These are phyloP conservation scores for Zaprionus ghesquierei DNA, from an alignment of 1,140 invertebrate species.

Conservation along the genomic window DNA sequence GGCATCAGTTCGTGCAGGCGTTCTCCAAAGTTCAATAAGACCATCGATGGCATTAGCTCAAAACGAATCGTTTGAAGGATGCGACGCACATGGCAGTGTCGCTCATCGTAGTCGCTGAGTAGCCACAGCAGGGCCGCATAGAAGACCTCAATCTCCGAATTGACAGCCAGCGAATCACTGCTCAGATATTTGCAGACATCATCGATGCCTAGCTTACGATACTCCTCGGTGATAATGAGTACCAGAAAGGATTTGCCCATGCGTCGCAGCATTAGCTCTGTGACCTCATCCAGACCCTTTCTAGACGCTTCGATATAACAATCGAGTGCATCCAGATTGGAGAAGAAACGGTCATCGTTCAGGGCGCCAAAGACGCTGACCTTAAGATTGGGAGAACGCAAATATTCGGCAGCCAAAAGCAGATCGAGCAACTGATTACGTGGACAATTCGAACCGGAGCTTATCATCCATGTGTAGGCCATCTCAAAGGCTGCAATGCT, in stretches of 20 bases:
- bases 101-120: background rate
- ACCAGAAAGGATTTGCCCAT: background rate
- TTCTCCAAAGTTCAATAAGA: background rate
- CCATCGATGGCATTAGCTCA: conserved; percentile 1
- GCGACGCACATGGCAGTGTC: background rate
- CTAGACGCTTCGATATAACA: background rate
- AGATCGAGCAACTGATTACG: background rate
- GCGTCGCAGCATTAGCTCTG: background rate
- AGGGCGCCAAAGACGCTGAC: background rate
- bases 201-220: background rate
- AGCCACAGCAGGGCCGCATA: conserved; percentile 17
- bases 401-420: background rate
- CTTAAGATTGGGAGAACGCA: background rate
- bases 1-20: background rate
- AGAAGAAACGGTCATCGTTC: background rate
- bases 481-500: background rate
- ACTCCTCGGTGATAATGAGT: background rate
- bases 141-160: conserved; percentile 26
- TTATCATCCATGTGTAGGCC: conserved; percentile 17
- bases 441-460: background rate
- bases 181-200: background rate
- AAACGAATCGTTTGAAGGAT: conserved; percentile 1
- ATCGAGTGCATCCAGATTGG: background rate
- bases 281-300: background rate
- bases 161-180: background rate